Base-by-base conservation (phyloP, 1,140 invertebrate genomes). In the Drosophila nannoptera region DNA sequence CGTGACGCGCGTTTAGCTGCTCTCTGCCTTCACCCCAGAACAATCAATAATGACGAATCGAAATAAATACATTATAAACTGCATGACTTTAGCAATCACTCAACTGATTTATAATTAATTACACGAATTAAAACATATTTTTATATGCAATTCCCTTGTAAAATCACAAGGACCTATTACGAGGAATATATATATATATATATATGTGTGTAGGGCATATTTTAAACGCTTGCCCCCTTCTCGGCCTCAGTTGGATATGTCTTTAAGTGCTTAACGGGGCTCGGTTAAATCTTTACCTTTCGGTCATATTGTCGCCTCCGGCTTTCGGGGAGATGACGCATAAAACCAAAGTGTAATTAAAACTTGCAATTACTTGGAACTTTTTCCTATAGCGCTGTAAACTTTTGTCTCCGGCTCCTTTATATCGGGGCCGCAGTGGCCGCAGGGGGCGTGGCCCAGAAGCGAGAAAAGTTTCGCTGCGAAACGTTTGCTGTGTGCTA, bases 311-410 rank as follows among this genome's bases (percentile, higher is more conserved):
- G 5, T 14, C 54, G 42, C 7, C n/a, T 22, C 3, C 22, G 22
- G 22, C 22, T 22, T 22, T 22, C 55, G 63, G 43, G 54, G 36
- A 50, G 16, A 60, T 58, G 50, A 36, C 54, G 55, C 68, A 61
- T 74, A 66, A 62, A 70, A 74, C 66, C 70, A 66, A 80, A 81
- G 49, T 81, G 67, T 81, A 81, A 81, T 81, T 81, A 81, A 81
- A 81, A 81, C 59, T 66, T 61, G 64, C 69, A 75, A 75, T 75
- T 73, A 73, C 60, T 72, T 59, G 63, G 63, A 81, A 81, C 77
- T 81, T 81, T 72, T 75, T 75, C 22, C 73, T 68, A 68, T 73
- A n/a, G 54, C 64, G 73, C 69, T 81, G 48, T 81, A 81, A 81
- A 81, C 77, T 81, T 81, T 81, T 73, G 73, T 70, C 78, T 81